A percentile compares a stretch with the other conserved stretches of the same genome.
phyloP scores from a whole-genome alignment of 2,888 invertebrate species.

The Eilema caniola region DNA sequence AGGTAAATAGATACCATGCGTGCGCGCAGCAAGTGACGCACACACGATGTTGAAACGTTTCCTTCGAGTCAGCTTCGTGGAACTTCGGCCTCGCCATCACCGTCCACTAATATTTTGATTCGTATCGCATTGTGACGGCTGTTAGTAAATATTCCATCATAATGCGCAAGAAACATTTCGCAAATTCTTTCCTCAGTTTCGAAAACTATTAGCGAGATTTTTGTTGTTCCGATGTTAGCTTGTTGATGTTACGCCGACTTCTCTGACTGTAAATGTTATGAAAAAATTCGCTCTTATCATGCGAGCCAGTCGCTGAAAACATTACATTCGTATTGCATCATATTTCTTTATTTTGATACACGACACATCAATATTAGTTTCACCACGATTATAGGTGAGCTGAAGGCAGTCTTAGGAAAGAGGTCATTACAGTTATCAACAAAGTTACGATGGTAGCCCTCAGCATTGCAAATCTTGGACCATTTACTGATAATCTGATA shows the following conservation, averaged over 20 bases:
- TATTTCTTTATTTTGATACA: background rate
- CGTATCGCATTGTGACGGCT: conserved; percentile 47
- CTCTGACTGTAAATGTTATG: conserved; percentile 8
- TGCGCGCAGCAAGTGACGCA: conserved; percentile 36
- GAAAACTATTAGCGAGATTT: conserved; percentile 43
- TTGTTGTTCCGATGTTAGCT: conserved; percentile 19
- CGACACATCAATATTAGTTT: too few species aligned
- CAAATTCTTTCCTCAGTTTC: conserved; percentile 44
- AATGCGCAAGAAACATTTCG: conserved; percentile 41
- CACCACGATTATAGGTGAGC: background rate
- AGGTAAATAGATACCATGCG: conserved; percentile 24
- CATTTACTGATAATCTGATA: too few species aligned
- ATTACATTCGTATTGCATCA: background rate
- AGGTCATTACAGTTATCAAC: too few species aligned
- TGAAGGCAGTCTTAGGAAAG: too few species aligned
- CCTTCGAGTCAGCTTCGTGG: conserved; percentile 38
- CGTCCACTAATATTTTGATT: conserved; percentile 46
- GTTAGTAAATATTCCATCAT: conserved; percentile 53
- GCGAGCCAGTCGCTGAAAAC: background rate
- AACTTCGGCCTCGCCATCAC: conserved; percentile 30
- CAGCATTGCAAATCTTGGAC: too few species aligned
- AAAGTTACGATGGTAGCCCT: too few species aligned
- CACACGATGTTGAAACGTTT: conserved; percentile 46
- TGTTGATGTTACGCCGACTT: conserved; percentile 22
- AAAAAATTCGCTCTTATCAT: background rate